Base-by-base conservation (phyloP, 30 jellyfish, hydroid and myxozoan species). In the Catostylus mosaicus region DNA sequence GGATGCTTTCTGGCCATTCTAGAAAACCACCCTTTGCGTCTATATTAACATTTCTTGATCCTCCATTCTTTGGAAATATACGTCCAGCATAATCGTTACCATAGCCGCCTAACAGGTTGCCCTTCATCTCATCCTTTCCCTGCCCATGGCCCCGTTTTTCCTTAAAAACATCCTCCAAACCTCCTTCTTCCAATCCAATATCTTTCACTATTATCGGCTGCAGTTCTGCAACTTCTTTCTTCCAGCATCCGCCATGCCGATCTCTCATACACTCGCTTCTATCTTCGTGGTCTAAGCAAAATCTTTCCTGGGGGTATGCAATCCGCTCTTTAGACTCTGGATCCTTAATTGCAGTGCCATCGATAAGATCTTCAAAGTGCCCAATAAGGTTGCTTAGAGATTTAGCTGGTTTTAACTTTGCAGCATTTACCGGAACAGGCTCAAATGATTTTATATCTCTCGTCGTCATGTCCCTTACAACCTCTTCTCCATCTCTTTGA, bases 361-460 rank as follows among this genome's bases (percentile, higher is more conserved):
- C 71, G 26, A 59, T 24, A 30, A 34, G 19, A 54, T 10, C 38
- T 26, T 77, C 78, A 35, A 57, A 77, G 32, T n/a, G 63, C 30
- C 71, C 77, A 7, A 77, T 77, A 16, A 77, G 38, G 30, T 57
- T 40, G 38, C 76, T 35, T 0, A 77, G 51, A 12, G 78, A 77
- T 33, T 57, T 57, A n/a, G 88, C 88, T 47, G 88, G 88, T 26
- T 38, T 52, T 23, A 75, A 33, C 23, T 63, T 24, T 24, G 63
- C 3, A 48, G 54, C 24, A 50, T 9, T 43, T 43, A 16, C 54
- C 16, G 16, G 54, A 43, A 50, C 63, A 10, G 24, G 26, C 19
- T 50, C 63, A 5, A 50, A 5, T 3, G 20, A 50, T 27, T 16
- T 50, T n/a, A n/a, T n/a, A n/a, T n/a, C n/a, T n/a, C n/a, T n/a